phyloP scores from a whole-genome alignment of 2,113 vertebrate species.

The Vicugna pacos region DNA sequence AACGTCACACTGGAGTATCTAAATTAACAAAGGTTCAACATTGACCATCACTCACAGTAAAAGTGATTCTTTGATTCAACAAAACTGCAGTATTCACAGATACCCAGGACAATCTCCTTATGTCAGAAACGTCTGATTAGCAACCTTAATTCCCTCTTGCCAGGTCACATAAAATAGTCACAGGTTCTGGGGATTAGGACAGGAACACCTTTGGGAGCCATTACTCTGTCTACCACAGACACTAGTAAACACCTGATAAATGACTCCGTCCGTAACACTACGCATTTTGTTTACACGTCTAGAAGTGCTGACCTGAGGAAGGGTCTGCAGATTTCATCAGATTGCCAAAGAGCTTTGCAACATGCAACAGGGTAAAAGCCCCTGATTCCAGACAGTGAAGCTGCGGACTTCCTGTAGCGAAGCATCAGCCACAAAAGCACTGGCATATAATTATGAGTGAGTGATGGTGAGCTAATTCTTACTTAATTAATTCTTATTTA shows the following conservation, averaged over 20 bases:
- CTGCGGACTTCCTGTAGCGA: background rate
- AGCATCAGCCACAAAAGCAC: no score
- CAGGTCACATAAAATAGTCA: background rate
- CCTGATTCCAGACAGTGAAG: accelerated
- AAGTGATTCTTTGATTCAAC: background rate
- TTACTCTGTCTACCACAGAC: background rate
- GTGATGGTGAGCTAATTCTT: no score
- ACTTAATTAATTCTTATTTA: no score
- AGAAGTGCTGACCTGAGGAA: background rate
- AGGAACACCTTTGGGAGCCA: background rate
- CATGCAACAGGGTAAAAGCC: accelerated
- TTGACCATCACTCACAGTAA: background rate
- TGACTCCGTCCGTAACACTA: background rate
- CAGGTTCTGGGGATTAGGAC: background rate
- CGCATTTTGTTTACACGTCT: accelerated
- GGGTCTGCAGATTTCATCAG: accelerated
- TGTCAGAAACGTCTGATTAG: background rate
- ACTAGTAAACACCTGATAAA: background rate
- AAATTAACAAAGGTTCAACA: background rate
- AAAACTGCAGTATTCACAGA: background rate
- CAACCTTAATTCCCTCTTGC: background rate
- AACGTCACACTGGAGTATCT: background rate
- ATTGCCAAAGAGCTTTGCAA: accelerated
- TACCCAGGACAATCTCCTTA: no score
- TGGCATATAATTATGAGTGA: no score